Evolutionary conservation across 2,797 vertebrate species (phyloP), one percentile per base, ranked within the genome.

Genomic region (Hozukius guyotensis): DNA sequence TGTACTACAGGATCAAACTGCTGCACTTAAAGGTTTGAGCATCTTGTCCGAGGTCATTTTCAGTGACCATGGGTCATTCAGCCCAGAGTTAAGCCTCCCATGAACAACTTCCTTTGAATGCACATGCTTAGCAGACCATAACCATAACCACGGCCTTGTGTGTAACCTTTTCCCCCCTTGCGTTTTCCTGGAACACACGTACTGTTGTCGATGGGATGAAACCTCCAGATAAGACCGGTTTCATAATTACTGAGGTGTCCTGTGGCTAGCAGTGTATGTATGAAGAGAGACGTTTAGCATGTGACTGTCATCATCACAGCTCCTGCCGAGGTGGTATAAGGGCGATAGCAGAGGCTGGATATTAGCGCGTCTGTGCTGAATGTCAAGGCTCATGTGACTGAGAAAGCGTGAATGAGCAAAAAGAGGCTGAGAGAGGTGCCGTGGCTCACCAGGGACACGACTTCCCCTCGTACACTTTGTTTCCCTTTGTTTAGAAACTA

Each of bases 311-410:
- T 69, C 77, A 78, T 52, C 63, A 34, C 42, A 63, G 56, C 68
- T 56, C 55, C 53, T 78, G 76, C 57, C 4, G 29, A 73, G 14
- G 67, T 71, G 60, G 31, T 63, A 12, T 2, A 34, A 63, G 53
- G 18, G 57, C 9, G 42, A 60, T 27, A 66, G 32, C 36, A 29
- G 31, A 76, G 70, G 29, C n/a, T 25, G 18, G 29, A 78, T 74
- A 72, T 77, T 59, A 36, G 31, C 74, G 31, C 0, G 1, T 56
- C 61, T 83, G 59, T 73, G 62, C 18, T 68, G 24, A 86, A 84
- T 71, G 67, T 69, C 78, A 75, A 55, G 66, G 52, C 10, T 74
- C 34, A 52, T 74, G 75, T 84, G 85, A 65, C 72, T 38, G 22
- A 73, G 38, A 76, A 63, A 70, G 70, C 18, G 53, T 78, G 68